Evolutionary conservation across 2,113 vertebrate species (phyloP), one percentile per base, ranked within the genome.

Genomic region (Salminus brasiliensis): DNA sequence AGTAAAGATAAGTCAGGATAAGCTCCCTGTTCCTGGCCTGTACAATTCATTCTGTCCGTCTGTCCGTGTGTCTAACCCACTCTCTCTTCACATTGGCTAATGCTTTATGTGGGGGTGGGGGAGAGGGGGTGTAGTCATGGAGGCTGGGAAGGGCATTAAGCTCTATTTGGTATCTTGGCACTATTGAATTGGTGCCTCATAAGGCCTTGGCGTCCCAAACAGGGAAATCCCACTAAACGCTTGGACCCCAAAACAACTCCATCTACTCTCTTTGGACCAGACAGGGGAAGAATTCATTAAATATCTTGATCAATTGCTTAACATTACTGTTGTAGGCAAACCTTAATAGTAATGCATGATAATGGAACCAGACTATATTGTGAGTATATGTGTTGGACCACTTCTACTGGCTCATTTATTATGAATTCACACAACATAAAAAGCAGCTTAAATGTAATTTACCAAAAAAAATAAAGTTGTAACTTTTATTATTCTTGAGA

Each of bases 81-180:
- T 57, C 57, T 34, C 75, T 36, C 23, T 27, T 16, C 70, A 71
- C 80, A 76, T 60, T 15, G 45, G 57, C 70, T 73, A 68, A 70
- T 74, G 79, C 62, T 78, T 81, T 59, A 67, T 78, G 36, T n/a
- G n/a, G n/a, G 52, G 68, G 39, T 72, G 79, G n/a, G n/a, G n/a
- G n/a, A n/a, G n/a, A n/a, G n/a, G n/a, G n/a, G 45, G 69, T 73
- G 78, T 81, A 81, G 76, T 81, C 71, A 73, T 81, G 79, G 76
- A 71, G 65, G 76, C 70, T 77, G 47, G 65, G 25, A 77, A 80
- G 77, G 49, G 43, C 63, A 52, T 84, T 81, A 41, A 49, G 41
- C 68, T 78, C 67, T 70, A 75, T 76, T 76, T 81, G 65, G 70
- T 78, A 49, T 86, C 59, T 78, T 82, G 83, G 85, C 85, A 78